Percentiles rank a stretch among this genome's conserved stretches.
Conservation (phyloP, 2,113 vertebrate genomes). For the Urocynchramus pylzowi region DNA sequence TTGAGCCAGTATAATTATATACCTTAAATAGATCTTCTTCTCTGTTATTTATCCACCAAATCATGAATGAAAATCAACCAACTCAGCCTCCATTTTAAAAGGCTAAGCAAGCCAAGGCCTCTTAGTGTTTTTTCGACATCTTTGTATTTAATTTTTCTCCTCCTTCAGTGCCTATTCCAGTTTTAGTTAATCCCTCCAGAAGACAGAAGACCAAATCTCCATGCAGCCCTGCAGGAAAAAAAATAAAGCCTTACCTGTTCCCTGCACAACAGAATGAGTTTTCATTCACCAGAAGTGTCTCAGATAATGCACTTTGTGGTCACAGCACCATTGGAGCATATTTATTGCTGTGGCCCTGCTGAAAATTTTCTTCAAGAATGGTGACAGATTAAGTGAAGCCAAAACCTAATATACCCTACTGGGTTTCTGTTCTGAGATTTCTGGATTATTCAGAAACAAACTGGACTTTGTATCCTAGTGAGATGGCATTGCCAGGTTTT, state of each 20-base stretch:
- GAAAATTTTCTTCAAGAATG: not conserved
- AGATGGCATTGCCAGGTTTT: not conserved
- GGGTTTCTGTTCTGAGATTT: not conserved
- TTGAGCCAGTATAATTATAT: not conserved
- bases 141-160: not conserved
- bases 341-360: not conserved
- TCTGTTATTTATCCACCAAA: not conserved
- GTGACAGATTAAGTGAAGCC: not conserved
- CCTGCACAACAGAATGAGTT: not conserved
- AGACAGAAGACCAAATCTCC: not conserved
- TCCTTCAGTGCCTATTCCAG: not conserved
- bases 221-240: not conserved
- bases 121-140: fast-evolving
- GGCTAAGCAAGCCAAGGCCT: not conserved
- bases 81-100: not conserved
- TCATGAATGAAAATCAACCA: not conserved
- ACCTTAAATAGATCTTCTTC: not conserved
- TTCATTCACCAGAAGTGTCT: not conserved
- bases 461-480: not conserved
- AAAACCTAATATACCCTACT: not conserved
- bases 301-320: not conserved
- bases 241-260: not conserved
- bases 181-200: not conserved
- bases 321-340: not conserved
- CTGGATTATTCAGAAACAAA: not conserved